These are phyloP conservation scores for Drosophila austrosaltans DNA, from an alignment of 2,888 invertebrate genomes.

Conservation along the genomic window DNA sequence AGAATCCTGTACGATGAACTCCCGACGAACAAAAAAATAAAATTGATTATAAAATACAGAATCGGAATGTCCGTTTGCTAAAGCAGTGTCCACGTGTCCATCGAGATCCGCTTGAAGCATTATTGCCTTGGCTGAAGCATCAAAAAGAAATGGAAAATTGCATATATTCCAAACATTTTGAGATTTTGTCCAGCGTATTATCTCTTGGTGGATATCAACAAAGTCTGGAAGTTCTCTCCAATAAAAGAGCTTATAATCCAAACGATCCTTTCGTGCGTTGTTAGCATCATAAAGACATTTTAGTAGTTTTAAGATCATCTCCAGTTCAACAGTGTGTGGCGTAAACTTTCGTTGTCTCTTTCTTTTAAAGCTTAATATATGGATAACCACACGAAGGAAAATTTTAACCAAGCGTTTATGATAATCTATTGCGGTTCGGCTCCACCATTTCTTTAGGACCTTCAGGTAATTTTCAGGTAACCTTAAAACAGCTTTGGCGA, in stretches of 20 bases:
- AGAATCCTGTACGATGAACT: conserved; percentile 94
- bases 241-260: conserved; percentile 94
- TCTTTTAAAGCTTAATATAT: conserved; percentile 84
- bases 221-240: conserved; percentile 91
- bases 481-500: conserved; percentile 88
- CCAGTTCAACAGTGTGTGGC: conserved; percentile 74
- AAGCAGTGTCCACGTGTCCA: conserved; percentile 94
- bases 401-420: conserved; percentile 90
- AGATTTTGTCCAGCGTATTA: conserved; percentile 89
- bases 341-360: conserved; percentile 69
- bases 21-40: conserved; percentile 89
- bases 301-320: conserved; percentile 70
- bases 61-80: conserved; percentile 88
- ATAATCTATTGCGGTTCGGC: conserved; percentile 86
- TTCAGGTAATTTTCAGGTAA: conserved; percentile 88
- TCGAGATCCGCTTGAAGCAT: conserved; percentile 95
- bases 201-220: conserved; percentile 92
- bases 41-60: not conserved
- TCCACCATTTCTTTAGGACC: conserved; percentile 91
- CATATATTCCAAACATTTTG: conserved; percentile 88
- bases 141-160: conserved; percentile 97
- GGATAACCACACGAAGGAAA: conserved; percentile 89
- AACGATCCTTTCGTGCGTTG: conserved; percentile 84
- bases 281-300: conserved; percentile 89
- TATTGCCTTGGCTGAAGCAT: conserved; percentile 94